Percentiles rank a stretch among this genome's conserved stretches.
These are phyloP conservation scores for Oreonectes daqikongensis DNA, from an alignment of 2,797 vertebrate species.

Conservation along the genomic window DNA sequence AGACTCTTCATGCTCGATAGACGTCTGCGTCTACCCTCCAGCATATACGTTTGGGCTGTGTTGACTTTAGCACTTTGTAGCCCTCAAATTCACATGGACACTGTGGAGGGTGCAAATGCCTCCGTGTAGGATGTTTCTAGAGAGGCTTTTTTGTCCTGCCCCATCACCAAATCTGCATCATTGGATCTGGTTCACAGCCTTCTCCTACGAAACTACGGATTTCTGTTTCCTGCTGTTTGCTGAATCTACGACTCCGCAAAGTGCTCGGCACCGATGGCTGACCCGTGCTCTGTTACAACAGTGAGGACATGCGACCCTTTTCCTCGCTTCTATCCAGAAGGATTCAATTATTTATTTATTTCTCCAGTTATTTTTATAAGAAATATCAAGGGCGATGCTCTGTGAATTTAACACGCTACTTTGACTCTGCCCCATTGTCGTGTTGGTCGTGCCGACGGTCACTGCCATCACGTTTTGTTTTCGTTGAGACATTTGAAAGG, in stretches of 20 bases:
- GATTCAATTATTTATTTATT: constrained; percentile 20
- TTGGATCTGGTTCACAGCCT: not conserved
- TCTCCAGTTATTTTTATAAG: constrained; percentile 13
- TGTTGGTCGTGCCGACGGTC: too few species aligned
- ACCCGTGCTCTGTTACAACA: constrained; percentile 39
- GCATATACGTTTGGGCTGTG: constrained; percentile 33
- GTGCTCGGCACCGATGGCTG: constrained; percentile 31
- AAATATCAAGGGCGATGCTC: constrained; percentile 13
- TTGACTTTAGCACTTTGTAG: constrained; percentile 32
- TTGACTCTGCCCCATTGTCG: not conserved
- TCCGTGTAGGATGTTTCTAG: not conserved
- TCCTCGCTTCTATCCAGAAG: constrained; percentile 38
- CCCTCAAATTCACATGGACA: constrained; percentile 32
- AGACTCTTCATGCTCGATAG: constrained; percentile 4
- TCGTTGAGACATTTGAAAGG: constrained; percentile 40
- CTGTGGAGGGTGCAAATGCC: constrained; percentile 17
- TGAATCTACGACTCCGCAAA: constrained; percentile 18
- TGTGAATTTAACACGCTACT: constrained; percentile 25
- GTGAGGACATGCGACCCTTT: not conserved
- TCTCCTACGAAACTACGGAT: not conserved
- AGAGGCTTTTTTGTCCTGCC: not conserved
- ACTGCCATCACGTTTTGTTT: not conserved
- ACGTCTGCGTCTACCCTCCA: constrained; percentile 6
- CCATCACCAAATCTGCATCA: not conserved
- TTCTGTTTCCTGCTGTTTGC: not conserved